phyloP scores from a whole-genome alignment of 2,113 vertebrate species.

The Noctilio leporinus region DNA sequence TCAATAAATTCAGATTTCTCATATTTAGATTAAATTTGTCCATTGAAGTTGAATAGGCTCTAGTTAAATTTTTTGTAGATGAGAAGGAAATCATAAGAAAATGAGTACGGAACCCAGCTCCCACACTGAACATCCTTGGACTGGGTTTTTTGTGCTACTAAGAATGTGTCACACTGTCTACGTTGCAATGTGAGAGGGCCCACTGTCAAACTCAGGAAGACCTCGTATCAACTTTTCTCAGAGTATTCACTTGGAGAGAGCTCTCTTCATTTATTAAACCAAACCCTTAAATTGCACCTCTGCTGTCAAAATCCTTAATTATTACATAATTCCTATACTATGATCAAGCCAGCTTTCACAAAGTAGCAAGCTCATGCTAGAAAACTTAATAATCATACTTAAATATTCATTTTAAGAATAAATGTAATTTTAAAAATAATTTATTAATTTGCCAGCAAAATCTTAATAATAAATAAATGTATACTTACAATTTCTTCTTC shows the following conservation, averaged over 20 bases:
- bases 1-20: constrained; percentile 17
- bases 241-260: neutral
- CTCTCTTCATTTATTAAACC: neutral
- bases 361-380: neutral
- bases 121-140: neutral
- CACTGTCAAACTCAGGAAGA: constrained; percentile 3
- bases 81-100: neutral
- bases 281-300: neutral
- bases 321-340: neutral
- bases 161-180: neutral
- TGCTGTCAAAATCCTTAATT: constrained; percentile 13
- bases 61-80: neutral
- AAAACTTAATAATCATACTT: neutral
- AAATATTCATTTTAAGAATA: constrained; percentile 26
- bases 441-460: neutral
- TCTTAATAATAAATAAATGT: constrained; percentile 23
- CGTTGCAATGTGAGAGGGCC: neutral
- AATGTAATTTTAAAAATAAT: neutral
- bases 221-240: neutral
- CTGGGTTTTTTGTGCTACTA: neutral
- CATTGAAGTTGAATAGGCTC: neutral
- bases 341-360: constrained; percentile 16
- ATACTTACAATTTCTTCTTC: constrained; percentile 95
- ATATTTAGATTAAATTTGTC: neutral
- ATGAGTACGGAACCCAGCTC: neutral